phyloP scores from a whole-genome alignment of 2,888 invertebrate genomes.

The Therioaphis trifolii region DNA sequence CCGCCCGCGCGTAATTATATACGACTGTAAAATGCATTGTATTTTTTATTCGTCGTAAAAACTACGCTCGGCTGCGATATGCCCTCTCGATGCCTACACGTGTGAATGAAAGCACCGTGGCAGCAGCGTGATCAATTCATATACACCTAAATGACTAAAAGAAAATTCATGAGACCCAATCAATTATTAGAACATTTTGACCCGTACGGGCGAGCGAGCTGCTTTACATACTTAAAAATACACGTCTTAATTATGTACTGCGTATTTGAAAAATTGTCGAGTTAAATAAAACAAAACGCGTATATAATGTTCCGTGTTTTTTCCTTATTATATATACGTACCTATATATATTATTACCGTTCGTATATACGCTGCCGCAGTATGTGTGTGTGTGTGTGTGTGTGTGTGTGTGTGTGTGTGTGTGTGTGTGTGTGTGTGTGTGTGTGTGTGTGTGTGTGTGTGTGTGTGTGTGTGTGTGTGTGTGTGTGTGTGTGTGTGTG shows the following conservation, averaged over 20 bases:
- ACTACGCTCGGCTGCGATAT: background rate
- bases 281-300: background rate
- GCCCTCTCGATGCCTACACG: background rate
- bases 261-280: background rate
- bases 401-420: background rate
- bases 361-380: background rate
- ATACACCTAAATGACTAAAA: background rate
- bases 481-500: constrained; percentile 9
- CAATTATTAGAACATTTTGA: background rate
- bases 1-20: too few relatives aligned
- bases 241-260: background rate
- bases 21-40: background rate
- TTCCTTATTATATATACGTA: background rate
- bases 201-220: background rate
- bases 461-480: constrained; percentile 8
- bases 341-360: background rate
- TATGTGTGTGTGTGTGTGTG: too few relatives aligned
- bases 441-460: background rate
- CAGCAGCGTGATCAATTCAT: background rate
- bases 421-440: background rate
- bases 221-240: background rate
- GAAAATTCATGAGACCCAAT: background rate
- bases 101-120: background rate
- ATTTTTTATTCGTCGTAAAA: background rate
- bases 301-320: background rate